A percentile compares a stretch with the other conserved stretches of the same genome.
phyloP scores from a whole-genome alignment of 2,888 invertebrate species.

The Meteorus colon region DNA sequence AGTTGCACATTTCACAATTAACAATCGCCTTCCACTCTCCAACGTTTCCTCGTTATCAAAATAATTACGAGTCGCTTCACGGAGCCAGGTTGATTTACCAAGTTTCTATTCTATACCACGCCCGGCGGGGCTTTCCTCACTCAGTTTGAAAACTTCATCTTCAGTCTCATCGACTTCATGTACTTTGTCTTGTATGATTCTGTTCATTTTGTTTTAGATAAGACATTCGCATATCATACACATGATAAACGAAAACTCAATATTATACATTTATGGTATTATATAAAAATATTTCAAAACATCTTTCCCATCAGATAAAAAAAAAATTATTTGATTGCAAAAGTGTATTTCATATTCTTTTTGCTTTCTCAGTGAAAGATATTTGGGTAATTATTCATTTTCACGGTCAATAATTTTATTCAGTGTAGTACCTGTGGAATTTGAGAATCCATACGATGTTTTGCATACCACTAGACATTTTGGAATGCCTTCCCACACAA shows the following conservation, averaged over 20 bases:
- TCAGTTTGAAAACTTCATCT: conserved; percentile 26
- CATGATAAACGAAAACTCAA: background rate
- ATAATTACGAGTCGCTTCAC: conserved; percentile 45
- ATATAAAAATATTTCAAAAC: too few species aligned
- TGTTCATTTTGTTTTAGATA: background rate
- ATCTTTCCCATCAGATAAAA: too few species aligned
- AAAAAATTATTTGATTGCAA: too few species aligned
- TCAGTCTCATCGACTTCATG: background rate
- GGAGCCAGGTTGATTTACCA: conserved; percentile 40
- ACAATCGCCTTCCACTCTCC: conserved; percentile 14
- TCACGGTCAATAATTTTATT: conserved; percentile 43
- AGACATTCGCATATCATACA: background rate
- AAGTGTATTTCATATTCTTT: too few species aligned
- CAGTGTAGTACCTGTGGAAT: conserved; percentile 53
- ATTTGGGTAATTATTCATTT: too few species aligned
- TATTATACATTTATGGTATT: background rate
- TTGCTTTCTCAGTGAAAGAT: too few species aligned
- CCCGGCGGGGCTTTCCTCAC: conserved; percentile 8
- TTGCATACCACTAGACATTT: conserved; percentile 21
- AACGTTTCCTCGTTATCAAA: conserved; percentile 40
- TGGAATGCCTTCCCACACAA: background rate
- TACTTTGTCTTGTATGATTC: background rate
- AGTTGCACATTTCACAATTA: conserved; percentile 35
- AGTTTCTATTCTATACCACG: conserved; percentile 41
- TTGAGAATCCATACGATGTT: conserved; percentile 17